Evolutionary conservation across 2,888 invertebrate genomes (phyloP).

Genomic region (Lottia scabra): DNA sequence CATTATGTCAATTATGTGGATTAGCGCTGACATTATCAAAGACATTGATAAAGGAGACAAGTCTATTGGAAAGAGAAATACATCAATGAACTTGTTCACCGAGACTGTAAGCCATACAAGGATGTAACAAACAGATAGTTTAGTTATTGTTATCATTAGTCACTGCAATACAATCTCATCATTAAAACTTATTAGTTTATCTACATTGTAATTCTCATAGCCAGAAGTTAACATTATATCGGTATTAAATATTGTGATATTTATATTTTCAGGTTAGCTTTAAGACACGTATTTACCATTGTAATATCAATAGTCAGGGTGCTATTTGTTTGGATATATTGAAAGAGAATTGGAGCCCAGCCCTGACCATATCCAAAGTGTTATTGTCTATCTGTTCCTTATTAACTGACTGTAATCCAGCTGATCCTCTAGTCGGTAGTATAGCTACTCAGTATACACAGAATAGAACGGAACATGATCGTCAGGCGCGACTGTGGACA

Average conservation of each 20-base stretch:
- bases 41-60: no score
- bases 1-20: no score
- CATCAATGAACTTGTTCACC: no score
- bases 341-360: conserved; percentile 99
- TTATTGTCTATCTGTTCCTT: conserved; percentile 97
- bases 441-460: conserved; percentile 98
- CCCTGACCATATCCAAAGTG: conserved; percentile 97
- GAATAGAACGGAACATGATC: conserved; percentile 97
- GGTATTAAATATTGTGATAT: background rate
- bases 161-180: no score
- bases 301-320: conserved; percentile 99
- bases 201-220: no score
- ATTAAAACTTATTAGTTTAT: no score
- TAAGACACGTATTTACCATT: conserved; percentile 97
- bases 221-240: no score
- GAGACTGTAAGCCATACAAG: no score
- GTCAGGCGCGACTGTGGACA: conserved; percentile 98
- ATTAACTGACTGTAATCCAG: conserved; percentile 98
- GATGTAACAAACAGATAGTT: no score
- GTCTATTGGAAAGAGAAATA: no score
- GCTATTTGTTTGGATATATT: conserved; percentile 97
- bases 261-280: conserved; percentile 75
- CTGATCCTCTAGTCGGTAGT: conserved; percentile 96
- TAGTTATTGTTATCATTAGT: no score
- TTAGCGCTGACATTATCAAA: no score